Evolutionary conservation across 2,797 vertebrate species (phyloP), one percentile per base, ranked within the genome.

Genomic region (Megaceryle alcyon): DNA sequence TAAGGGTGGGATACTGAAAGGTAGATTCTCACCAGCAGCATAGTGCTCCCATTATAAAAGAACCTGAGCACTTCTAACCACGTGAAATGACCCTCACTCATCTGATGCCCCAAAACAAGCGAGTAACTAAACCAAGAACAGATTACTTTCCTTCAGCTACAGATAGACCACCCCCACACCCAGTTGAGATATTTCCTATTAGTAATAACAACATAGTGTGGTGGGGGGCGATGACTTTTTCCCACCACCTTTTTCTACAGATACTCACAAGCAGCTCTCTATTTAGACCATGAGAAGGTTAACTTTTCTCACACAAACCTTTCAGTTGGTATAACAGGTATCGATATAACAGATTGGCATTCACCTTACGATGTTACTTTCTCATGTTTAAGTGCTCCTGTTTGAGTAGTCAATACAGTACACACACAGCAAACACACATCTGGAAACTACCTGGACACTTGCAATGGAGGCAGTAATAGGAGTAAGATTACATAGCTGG

Each of bases 351-450:
- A 77, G 35, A 69, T 7, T 48, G 21, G 8, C 48, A 41, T 54
- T 76, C 29, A n/a, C 20, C 43, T 25, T 44, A 26, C 54, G n/a
- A 41, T 8, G 11, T 10, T 83, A 54, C 19, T 80, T 76, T 48
- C n/a, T 41, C n/a, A 51, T 56, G 15, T 44, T 86, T 90, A 64
- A 69, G 29, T 83, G 41, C 12, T 65, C 48, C 35, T 29, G 12
- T 54, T 15, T 15, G 0, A 69, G 61, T 3, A 63, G 29, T 39
- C 53, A 43, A 3, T 28, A 15, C 3, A 64, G 13, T 31, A 33
- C 9, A 19, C 5, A 1, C 54, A 35, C 44, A 70, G 70, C 29
- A 63, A 61, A 61, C 0, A 0, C 44, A 25, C 0, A 1, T 80
- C 51, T 72, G 66, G 49, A 68, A 88, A 77, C 12, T 0, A 75